Evolutionary conservation across 2,888 invertebrate genomes (phyloP).

Genomic region (Drosophila pullipes): DNA sequence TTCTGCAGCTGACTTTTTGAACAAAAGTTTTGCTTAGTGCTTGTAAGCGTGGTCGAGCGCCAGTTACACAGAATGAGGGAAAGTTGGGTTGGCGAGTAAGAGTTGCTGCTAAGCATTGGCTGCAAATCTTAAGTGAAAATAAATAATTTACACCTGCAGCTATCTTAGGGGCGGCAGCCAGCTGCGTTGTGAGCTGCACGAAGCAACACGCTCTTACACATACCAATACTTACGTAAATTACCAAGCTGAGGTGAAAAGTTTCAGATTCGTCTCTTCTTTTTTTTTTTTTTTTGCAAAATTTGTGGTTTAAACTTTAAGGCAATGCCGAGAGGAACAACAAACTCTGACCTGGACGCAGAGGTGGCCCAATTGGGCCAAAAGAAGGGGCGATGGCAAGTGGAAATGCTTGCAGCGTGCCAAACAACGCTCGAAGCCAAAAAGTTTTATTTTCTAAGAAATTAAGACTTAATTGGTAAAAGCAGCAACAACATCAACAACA

Average conservation of each 20-base stretch:
- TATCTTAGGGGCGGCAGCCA: slow-evolving; percentile 52
- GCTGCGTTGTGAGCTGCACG: slow-evolving; percentile 21
- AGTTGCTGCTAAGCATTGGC: slow-evolving; percentile 14
- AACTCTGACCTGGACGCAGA: slow-evolving; percentile 47
- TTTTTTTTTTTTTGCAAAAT: slow-evolving; percentile 57
- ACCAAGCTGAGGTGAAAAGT: slow-evolving; percentile 68
- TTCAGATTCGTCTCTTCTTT: slow-evolving; percentile 60
- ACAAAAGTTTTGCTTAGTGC: slow-evolving; percentile 67
- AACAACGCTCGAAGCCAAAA: slow-evolving; percentile 77
- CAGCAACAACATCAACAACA: slow-evolving; percentile 62
- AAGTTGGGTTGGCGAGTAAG: background rate
- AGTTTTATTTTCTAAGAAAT: slow-evolving; percentile 81
- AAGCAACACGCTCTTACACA: slow-evolving; percentile 21
- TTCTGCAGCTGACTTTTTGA: slow-evolving; percentile 75
- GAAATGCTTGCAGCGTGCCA: slow-evolving; percentile 48
- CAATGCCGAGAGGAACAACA: slow-evolving; percentile 37
- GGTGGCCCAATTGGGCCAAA: slow-evolving; percentile 57
- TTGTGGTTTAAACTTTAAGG: slow-evolving; percentile 72
- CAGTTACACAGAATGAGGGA: slow-evolving; percentile 1
- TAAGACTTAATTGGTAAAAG: slow-evolving; percentile 80
- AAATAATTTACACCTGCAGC: slow-evolving; percentile 84
- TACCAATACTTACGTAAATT: slow-evolving; percentile 35
- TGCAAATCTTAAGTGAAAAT: slow-evolving; percentile 82
- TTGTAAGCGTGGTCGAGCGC: slow-evolving; percentile 46
- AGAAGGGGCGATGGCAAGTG: slow-evolving; percentile 18